These are phyloP conservation scores for Tetramorium bicarinatum DNA, from an alignment of 2,888 invertebrate species.

Conservation along the genomic window DNA sequence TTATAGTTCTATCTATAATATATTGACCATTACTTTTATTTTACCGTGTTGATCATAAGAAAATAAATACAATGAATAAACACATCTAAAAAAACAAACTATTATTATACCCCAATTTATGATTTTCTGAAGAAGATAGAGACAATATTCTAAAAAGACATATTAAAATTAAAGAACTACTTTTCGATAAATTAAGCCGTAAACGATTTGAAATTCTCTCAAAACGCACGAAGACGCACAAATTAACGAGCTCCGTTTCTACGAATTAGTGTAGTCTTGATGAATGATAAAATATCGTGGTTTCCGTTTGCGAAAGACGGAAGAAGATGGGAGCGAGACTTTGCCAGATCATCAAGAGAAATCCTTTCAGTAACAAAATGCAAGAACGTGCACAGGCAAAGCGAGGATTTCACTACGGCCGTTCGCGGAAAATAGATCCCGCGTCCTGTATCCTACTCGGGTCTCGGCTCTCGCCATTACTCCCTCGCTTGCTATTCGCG, in stretches of 20 bases:
- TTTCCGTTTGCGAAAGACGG: neutral
- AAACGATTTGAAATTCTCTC: neutral
- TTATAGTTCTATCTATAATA: no score
- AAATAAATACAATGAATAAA: no score
- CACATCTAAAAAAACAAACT: no score
- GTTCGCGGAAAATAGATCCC: slow-evolving; percentile 46
- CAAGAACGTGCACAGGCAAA: slow-evolving; percentile 64
- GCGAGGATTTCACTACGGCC: slow-evolving; percentile 55
- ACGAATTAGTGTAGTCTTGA: neutral
- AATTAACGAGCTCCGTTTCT: neutral
- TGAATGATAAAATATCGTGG: slow-evolving; percentile 7
- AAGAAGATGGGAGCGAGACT: neutral
- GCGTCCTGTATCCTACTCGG: slow-evolving; percentile 44
- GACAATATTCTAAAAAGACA: neutral
- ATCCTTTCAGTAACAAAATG: slow-evolving; percentile 39
- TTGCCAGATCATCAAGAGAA: slow-evolving; percentile 43
- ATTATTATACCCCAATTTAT: no score
- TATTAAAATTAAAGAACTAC: neutral
- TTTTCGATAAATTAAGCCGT: neutral
- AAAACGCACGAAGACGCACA: neutral
- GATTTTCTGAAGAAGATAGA: neutral
- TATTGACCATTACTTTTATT: no score
- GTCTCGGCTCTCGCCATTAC: slow-evolving; percentile 69
- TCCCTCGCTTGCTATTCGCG: slow-evolving; percentile 65
- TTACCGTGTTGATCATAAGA: no score